Conservation (phyloP, 2,113 vertebrate genomes). For the Thamnaconus septentrionalis region DNA sequence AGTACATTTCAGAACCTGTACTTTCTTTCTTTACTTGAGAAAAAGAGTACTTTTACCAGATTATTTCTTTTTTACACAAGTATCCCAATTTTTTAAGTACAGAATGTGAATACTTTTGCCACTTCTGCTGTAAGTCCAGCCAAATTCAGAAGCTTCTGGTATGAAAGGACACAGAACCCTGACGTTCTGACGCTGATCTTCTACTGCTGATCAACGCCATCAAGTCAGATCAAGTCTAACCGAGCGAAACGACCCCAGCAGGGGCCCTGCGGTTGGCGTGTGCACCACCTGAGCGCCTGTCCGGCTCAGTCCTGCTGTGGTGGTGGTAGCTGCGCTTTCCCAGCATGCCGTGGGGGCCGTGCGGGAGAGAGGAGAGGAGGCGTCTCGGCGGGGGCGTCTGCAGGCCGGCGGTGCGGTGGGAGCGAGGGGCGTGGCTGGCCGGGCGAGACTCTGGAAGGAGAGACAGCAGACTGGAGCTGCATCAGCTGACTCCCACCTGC, state of each 20-base stretch:
- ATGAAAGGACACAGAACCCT: too few relatives aligned
- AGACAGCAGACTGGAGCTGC: constrained; percentile 51
- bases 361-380: constrained; percentile 85
- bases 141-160: too few relatives aligned
- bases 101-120: too few relatives aligned
- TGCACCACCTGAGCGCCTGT: constrained; percentile 63
- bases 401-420: constrained; percentile 87
- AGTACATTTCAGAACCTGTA: too few relatives aligned
- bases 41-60: too few relatives aligned
- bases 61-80: too few relatives aligned
- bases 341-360: constrained; percentile 90
- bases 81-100: too few relatives aligned
- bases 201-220: too few relatives aligned
- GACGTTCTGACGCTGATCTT: too few relatives aligned
- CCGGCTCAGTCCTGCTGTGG: constrained; percentile 89
- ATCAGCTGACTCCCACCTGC: constrained; percentile 31
- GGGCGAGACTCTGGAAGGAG: constrained; percentile 87
- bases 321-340: constrained; percentile 95
- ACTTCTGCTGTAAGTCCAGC: too few relatives aligned
- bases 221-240: too few relatives aligned
- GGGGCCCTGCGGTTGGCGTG: not conserved
- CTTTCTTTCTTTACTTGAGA: too few relatives aligned
- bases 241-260: not conserved
- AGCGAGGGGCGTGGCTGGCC: constrained; percentile 78
- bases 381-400: constrained; percentile 87